Percentiles rank a stretch among this genome's conserved stretches.
Evolutionary conservation across 1,140 invertebrate species (phyloP).

Genomic region (Drosophila bipectinata): DNA sequence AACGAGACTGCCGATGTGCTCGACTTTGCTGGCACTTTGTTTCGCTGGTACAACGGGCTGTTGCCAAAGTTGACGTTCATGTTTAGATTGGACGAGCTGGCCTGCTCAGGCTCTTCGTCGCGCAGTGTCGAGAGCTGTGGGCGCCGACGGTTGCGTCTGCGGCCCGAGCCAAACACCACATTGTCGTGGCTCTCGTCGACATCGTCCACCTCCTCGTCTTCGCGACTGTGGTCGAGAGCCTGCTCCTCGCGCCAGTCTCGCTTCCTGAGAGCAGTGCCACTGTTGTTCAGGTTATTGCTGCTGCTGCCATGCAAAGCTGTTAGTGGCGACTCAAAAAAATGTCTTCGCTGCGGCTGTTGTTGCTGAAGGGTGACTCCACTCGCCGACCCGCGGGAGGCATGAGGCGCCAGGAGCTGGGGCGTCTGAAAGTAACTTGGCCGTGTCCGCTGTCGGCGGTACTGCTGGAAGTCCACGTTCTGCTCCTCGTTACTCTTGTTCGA

Average conservation of each 20-base stretch:
- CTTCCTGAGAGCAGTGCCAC: constrained; percentile 33
- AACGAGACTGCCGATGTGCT: constrained; percentile 59
- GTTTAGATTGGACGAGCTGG: constrained; percentile 62
- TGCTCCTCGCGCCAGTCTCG: constrained; percentile 67
- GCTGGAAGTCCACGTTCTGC: constrained; percentile 68
- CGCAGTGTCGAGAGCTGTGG: constrained; percentile 47
- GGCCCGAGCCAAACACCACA: constrained; percentile 25
- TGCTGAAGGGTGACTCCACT: constrained; percentile 32
- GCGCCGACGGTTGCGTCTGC: constrained; percentile 70
- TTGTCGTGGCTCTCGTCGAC: constrained; percentile 64
- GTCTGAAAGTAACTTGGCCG: constrained; percentile 56
- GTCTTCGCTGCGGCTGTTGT: constrained; percentile 51
- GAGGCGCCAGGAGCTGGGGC: constrained; percentile 14
- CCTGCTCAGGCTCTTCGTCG: constrained; percentile 54
- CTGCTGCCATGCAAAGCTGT: constrained; percentile 52
- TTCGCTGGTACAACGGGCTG: constrained; percentile 73
- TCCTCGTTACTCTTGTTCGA: constrained; percentile 89
- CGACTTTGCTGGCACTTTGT: constrained; percentile 73
- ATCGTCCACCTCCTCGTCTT: constrained; percentile 65
- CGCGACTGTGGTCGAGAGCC: constrained; percentile 22
- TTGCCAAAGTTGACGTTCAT: constrained; percentile 76
- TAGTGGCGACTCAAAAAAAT: constrained; percentile 52
- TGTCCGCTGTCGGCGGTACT: constrained; percentile 63
- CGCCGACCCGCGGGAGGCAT: constrained; percentile 25
- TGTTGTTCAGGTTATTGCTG: constrained; percentile 66